Conservation (phyloP, 2,797 vertebrate genomes). For the Anomalospiza imberbis region DNA sequence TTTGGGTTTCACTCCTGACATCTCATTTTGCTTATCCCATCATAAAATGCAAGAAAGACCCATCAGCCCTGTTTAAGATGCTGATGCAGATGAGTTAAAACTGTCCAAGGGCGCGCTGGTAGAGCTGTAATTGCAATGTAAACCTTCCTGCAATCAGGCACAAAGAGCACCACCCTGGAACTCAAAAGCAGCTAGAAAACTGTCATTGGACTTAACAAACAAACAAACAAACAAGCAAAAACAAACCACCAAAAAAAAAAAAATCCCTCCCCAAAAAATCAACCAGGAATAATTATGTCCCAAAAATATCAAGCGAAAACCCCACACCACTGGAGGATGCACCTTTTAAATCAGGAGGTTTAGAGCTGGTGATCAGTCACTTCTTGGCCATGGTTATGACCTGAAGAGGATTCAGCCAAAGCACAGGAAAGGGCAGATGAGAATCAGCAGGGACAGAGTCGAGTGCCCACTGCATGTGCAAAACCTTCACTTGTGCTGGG, state of each 20-base stretch:
- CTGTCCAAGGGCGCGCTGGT: neutral
- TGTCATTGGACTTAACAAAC: neutral
- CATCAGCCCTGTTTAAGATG: neutral
- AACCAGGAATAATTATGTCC: neutral
- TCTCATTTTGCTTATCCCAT: neutral
- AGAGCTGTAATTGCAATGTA: neutral
- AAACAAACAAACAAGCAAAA: too few species aligned
- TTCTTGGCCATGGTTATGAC: neutral
- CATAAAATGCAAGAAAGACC: neutral
- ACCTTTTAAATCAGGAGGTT: neutral
- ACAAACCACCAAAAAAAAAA: too few species aligned
- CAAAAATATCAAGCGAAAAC: neutral
- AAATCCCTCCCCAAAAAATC: too few species aligned
- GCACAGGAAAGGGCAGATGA: neutral
- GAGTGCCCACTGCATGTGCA: neutral
- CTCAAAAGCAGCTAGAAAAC: neutral
- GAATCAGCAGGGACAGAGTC: neutral
- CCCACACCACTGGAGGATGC: rapidly evolving
- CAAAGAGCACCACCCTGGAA: neutral
- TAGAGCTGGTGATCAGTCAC: neutral
- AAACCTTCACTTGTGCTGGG: neutral
- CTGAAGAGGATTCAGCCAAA: neutral
- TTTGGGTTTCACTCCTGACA: neutral
- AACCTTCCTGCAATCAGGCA: neutral
- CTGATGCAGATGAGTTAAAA: neutral